phyloP scores from a whole-genome alignment of 2,797 vertebrate species.

The Caiman crocodilus region DNA sequence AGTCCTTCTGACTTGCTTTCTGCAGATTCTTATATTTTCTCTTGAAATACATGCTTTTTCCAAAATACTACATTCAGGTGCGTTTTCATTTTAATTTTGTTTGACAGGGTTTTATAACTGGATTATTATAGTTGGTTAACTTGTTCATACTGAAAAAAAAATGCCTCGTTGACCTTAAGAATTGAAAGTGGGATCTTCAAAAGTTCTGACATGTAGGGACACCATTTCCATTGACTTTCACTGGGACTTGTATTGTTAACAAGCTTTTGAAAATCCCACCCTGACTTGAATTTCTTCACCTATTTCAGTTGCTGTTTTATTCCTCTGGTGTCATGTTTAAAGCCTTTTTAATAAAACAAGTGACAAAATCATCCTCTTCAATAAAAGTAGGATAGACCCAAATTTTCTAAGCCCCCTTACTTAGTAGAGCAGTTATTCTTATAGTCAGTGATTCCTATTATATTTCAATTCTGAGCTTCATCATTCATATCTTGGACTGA shows the following conservation, averaged over 20 bases:
- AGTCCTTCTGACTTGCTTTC: not conserved
- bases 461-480: conserved; percentile 53
- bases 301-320: not conserved
- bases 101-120: not conserved
- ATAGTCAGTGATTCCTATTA: not conserved
- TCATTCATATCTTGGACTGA: conserved; percentile 47
- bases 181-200: not conserved
- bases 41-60: not conserved
- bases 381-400: conserved; percentile 51
- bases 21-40: not conserved
- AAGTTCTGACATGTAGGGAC: not conserved
- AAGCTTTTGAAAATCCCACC: not conserved
- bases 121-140: not conserved
- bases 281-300: not conserved
- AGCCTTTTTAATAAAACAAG: conserved; percentile 2
- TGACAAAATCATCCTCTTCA: conserved; percentile 23
- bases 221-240: not conserved
- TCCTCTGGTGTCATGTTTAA: conserved; percentile 15
- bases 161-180: not conserved
- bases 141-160: not conserved
- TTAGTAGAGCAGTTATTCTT: conserved; percentile 36
- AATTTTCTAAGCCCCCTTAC: not conserved
- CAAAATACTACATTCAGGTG: not conserved
- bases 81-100: not conserved
- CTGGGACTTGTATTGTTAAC: not conserved